Base-by-base conservation (phyloP, 2,888 invertebrate species). In the Hirtodrosophila cameraria region DNA sequence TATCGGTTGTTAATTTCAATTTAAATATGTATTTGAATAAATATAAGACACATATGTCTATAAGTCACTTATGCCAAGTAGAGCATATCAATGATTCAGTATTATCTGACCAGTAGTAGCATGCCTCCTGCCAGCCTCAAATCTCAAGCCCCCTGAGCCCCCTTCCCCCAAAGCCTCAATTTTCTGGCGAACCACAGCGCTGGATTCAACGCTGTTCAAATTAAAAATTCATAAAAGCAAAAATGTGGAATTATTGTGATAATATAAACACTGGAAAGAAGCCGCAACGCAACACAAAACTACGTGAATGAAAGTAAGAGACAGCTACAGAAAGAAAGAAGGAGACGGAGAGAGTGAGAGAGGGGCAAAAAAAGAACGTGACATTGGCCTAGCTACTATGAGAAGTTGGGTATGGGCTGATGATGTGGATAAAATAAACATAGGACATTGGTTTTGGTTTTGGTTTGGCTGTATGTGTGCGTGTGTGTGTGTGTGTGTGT, bases 221-320 rank as follows among this genome's bases (percentile, higher is more conserved):
- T 87, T 87, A 85, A 80, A 86, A 87, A 85, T 87, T 83, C 81
- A 86, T 81, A 83, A 87, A 78, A 86, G 87, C 81, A 75, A 76
- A 79, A 86, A 79, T 78, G 67, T 73, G 84, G 69, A 85, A 83
- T 86, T 85, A 87, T 87, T 83, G 83, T 85, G 87, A 86, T 76
- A 87, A 77, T 85, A 85, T 81, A 79, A 84, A 84, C 77, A 77
- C 64, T 71, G 61, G 63, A 48, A 67, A 67, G 85, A 74, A 74
- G 71, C 85, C 71, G 64, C 78, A 82, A 55, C 66, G 60, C 41
- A 59, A 64, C 68, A 52, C 52, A 61, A 61, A 61, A 67, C 49
- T 49, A 68, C 68, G 74, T 50, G 68, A 68, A 73, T 28, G 49
- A 58, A 45, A 39, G 18, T 39, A 45, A 54, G 18, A 23, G 8